Evolutionary conservation across 2,888 invertebrate species (phyloP).

Genomic region (Catocala sponsa): DNA sequence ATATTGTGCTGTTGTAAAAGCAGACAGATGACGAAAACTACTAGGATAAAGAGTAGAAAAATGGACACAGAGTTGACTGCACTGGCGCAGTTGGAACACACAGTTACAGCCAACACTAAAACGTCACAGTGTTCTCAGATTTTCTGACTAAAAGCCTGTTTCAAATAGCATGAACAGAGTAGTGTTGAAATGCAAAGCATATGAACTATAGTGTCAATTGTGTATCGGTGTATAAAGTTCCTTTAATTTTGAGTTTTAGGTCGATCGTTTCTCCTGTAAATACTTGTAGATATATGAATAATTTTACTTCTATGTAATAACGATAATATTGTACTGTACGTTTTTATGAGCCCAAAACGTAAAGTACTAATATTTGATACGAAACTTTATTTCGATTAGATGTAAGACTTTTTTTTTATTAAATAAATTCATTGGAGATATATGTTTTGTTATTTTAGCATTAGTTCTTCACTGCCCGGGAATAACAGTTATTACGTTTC

Average conservation of each 20-base stretch:
- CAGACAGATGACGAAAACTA: constrained; percentile 68
- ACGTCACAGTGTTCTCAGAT: constrained; percentile 87
- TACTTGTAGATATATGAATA: constrained; percentile 40
- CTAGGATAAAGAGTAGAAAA: constrained; percentile 74
- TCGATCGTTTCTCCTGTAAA: constrained; percentile 47
- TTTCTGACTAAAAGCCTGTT: constrained; percentile 86
- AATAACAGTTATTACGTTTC: neutral
- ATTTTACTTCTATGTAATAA: constrained; percentile 37
- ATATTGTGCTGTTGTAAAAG: constrained; percentile 89
- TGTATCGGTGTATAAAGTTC: constrained; percentile 74
- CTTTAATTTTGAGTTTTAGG: constrained; percentile 57
- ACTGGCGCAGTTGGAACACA: constrained; percentile 80
- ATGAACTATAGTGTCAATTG: constrained; percentile 71
- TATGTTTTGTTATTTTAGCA: neutral
- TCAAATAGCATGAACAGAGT: constrained; percentile 78
- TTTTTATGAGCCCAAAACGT: constrained; percentile 86
- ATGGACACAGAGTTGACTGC: constrained; percentile 83
- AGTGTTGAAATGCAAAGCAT: constrained; percentile 78
- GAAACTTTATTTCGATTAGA: constrained; percentile 50
- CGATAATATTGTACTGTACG: constrained; percentile 70
- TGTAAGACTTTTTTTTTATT: constrained; percentile 63
- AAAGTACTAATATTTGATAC: constrained; percentile 65
- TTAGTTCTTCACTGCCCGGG: too few relatives aligned
- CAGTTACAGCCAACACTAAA: constrained; percentile 78
- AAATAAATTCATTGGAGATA: constrained; percentile 54